Percentiles rank a stretch among this genome's conserved stretches.
Evolutionary conservation across 2,888 invertebrate genomes (phyloP).

Genomic region (Apodemia zela): DNA sequence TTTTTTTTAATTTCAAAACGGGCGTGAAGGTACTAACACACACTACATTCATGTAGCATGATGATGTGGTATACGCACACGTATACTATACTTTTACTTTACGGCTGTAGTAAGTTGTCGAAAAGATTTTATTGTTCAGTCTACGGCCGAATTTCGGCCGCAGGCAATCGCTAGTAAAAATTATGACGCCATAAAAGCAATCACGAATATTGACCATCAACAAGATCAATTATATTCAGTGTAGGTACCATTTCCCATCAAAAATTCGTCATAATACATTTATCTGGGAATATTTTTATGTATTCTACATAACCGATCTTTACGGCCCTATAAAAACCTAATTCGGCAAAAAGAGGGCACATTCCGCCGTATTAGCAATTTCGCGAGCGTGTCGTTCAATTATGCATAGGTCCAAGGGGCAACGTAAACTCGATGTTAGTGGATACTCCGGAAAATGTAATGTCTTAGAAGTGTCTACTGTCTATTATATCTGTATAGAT

Average conservation of each 20-base stretch:
- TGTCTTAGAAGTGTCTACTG: neutral
- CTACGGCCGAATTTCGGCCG: too few relatives aligned
- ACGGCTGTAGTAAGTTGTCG: too few relatives aligned
- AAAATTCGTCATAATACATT: neutral
- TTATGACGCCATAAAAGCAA: neutral
- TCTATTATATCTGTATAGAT: neutral
- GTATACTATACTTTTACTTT: too few relatives aligned
- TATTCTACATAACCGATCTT: conserved; percentile 19
- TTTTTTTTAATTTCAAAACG: too few relatives aligned
- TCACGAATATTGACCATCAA: neutral
- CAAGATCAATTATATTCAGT: neutral
- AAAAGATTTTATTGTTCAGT: too few relatives aligned
- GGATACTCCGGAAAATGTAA: conserved; percentile 9
- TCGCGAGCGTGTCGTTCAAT: conserved; percentile 18
- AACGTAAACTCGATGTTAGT: conserved; percentile 2
- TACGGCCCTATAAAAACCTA: conserved; percentile 21
- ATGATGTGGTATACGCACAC: too few relatives aligned
- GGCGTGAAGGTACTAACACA: too few relatives aligned
- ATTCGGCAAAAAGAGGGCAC: conserved; percentile 15
- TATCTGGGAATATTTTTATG: conserved; percentile 4
- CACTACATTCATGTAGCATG: too few relatives aligned
- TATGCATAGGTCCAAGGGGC: conserved; percentile 17
- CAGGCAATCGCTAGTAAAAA: too few relatives aligned
- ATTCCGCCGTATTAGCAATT: conserved; percentile 19
- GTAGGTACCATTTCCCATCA: neutral